Base-by-base conservation (phyloP, 2,797 vertebrate genomes). In the Anabacerthia variegaticeps region DNA sequence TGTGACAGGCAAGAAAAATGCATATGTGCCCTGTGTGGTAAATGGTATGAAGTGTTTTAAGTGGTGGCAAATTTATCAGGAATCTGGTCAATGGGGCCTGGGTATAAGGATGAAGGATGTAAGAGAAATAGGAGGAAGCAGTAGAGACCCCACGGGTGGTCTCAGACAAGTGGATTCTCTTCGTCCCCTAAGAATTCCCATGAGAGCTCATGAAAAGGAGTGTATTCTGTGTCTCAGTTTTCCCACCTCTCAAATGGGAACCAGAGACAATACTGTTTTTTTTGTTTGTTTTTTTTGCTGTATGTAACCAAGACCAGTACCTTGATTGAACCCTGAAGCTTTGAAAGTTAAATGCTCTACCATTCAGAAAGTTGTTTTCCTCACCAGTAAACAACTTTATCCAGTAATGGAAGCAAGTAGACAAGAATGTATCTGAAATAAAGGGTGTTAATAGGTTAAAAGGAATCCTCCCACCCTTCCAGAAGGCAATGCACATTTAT, bases 391-490 rank as follows among this genome's bases (percentile, higher is more conserved):
- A 82, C 63, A 94, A 75, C 32, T 76, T 92, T 12, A 68, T 65
- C 71, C 75, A 26, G 43, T 49, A 92, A 86, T 88, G 39, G 36
- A 84, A 93, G 39, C 91, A 91, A 69, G 41, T 14, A 91, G 62
- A 54, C 6, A 44, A 69, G 59, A 88, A 52, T 0, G 1, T 68
- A 69, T 82, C 49, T 79, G 78, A 95, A 76, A 81, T 48, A 24
- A 94, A 66, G 69, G 76, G 22, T 81, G 59, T 62, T 89, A 93
- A 93, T 88, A 91, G n/a, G 87, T 84, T 95, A 95, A 96, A 92
- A 89, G 66, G 55, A 86, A 90, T 86, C 48, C 85, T 63, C 80
- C 85, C 44, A 86, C 85, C 76, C 92, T 88, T 90, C 79, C 55
- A 59, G 39, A 80, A 92, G 27, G 62, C 51, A 88, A 58, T 68